Evolutionary conservation across 92 coral and sea anemone species (phyloP).

Genomic region (Porites evermanni): DNA sequence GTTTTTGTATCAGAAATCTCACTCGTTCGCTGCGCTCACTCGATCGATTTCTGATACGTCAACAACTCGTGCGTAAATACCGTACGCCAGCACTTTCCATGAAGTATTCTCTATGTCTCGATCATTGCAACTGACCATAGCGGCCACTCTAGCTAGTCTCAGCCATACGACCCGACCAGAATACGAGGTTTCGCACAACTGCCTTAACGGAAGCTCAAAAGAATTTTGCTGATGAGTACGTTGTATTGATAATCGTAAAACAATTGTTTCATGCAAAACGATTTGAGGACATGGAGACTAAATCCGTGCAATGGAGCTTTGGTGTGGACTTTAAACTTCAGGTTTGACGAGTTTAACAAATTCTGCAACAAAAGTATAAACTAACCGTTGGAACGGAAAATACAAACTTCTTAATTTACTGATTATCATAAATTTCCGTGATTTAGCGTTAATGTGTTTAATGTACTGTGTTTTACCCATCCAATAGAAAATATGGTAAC

Average conservation of each 20-base stretch:
- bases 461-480: too few species aligned
- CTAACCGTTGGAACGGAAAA: background rate
- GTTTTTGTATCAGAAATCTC: too few species aligned
- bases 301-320: background rate
- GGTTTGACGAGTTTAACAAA: conserved; percentile 89
- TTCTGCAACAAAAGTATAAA: conserved; percentile 49
- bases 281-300: background rate
- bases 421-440: background rate
- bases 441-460: too few species aligned
- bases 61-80: too few species aligned
- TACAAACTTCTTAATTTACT: too few species aligned
- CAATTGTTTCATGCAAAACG: background rate
- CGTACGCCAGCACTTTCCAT: too few species aligned
- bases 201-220: background rate
- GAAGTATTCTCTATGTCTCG: too few species aligned
- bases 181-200: background rate
- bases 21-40: too few species aligned
- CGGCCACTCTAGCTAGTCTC: background rate
- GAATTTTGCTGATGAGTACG: background rate
- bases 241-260: background rate
- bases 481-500: too few species aligned
- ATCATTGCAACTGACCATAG: background rate
- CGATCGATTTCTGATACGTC: too few species aligned
- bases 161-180: background rate
- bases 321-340: conserved; percentile 45